Conservation (phyloP, 2,888 invertebrate genomes). For the Cepaea hortensis region DNA sequence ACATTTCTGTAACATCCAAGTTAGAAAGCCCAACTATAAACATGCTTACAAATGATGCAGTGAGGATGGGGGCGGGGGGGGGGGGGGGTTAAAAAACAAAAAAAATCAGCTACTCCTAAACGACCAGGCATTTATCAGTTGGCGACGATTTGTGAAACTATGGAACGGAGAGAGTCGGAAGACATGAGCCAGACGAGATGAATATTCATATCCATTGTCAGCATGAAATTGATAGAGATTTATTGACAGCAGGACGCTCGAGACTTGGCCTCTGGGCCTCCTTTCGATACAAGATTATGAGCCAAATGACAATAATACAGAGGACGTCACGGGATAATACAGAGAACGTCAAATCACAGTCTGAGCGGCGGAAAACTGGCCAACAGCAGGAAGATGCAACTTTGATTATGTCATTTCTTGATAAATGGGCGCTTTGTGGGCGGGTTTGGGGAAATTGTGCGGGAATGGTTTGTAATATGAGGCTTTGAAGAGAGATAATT, state of each 20-base stretch:
- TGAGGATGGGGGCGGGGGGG: too few species aligned
- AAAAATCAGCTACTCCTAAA: not conserved
- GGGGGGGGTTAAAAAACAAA: too few species aligned
- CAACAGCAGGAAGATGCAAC: conserved; percentile 31
- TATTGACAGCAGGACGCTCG: conserved; percentile 18
- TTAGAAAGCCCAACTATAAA: too few species aligned
- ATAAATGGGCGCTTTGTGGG: not conserved
- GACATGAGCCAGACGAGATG: conserved; percentile 10
- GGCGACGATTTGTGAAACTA: conserved; percentile 11
- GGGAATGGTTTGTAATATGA: too few species aligned
- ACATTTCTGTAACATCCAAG: too few species aligned
- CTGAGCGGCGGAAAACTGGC: not conserved
- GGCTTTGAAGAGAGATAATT: too few species aligned
- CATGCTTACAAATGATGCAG: too few species aligned
- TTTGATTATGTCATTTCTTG: conserved; percentile 27
- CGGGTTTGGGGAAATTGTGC: too few species aligned
- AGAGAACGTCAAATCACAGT: not conserved
- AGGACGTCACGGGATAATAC: not conserved
- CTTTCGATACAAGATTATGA: conserved; percentile 11
- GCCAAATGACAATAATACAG: conserved; percentile 33
- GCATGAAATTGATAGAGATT: conserved; percentile 40
- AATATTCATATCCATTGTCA: conserved; percentile 39
- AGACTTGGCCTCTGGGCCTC: conserved; percentile 11
- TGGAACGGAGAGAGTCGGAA: not conserved
- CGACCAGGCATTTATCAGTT: not conserved